Conservation (phyloP, 92 coral and sea anemone genomes). For the Porites evermanni region DNA sequence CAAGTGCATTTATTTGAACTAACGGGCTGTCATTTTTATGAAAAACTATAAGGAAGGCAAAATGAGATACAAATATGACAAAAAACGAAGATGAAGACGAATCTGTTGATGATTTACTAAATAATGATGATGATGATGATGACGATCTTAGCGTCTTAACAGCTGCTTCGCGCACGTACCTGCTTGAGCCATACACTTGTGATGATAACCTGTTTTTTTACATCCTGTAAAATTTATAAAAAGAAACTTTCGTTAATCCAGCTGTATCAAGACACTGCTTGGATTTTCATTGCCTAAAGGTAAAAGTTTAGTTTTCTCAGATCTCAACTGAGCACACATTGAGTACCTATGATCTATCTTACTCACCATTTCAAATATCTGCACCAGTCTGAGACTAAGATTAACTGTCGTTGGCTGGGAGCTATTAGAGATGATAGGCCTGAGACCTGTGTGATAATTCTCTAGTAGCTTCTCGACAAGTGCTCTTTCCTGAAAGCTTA, state of each 20-base stretch:
- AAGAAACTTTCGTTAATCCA: neutral
- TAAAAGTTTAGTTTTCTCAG: neutral
- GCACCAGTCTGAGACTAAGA: conserved; percentile 75
- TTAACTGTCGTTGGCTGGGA: conserved; percentile 62
- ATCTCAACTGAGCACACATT: neutral
- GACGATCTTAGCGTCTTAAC: neutral
- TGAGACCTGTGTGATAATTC: conserved; percentile 33
- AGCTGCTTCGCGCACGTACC: conserved; percentile 40
- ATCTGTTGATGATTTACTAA: no score
- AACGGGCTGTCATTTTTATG: no score
- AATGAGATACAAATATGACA: no score
- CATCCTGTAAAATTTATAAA: conserved; percentile 52
- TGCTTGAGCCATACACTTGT: conserved; percentile 92
- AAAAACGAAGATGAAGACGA: neutral
- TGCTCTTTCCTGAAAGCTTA: conserved; percentile 41
- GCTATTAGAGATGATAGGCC: conserved; percentile 37
- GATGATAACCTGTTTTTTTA: conserved; percentile 74
- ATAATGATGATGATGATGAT: neutral
- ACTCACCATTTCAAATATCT: conserved; percentile 80
- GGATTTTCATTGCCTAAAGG: no score
- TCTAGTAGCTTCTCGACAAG: conserved; percentile 63
- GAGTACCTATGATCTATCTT: neutral
- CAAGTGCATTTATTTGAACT: no score
- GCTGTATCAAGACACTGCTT: neutral
- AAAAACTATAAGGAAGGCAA: no score